Evolutionary conservation across 1,140 invertebrate genomes (phyloP), one percentile per base, ranked within the genome.

Genomic region (Neomicropteryx cornuta): DNA sequence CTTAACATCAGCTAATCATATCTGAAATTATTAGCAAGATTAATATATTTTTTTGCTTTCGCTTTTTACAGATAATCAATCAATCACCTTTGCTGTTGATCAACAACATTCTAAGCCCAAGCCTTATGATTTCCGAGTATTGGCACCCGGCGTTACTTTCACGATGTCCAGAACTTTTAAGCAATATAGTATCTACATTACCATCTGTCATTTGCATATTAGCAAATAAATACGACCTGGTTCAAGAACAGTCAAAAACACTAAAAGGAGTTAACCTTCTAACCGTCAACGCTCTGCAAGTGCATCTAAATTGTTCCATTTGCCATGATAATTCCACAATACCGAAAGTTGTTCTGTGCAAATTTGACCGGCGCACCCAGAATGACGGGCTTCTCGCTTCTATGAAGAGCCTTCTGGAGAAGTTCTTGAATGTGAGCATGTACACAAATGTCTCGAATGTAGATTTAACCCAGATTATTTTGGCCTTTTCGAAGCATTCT

Each of bases 361-460:
- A n/a, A n/a, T n/a, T n/a, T n/a, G n/a, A n/a, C n/a, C n/a, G n/a
- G n/a, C n/a, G n/a, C n/a, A n/a, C n/a, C n/a, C n/a, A n/a, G n/a
- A n/a, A n/a, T n/a, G n/a, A n/a, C n/a, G n/a, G n/a, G n/a, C n/a
- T n/a, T n/a, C n/a, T n/a, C n/a, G n/a, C n/a, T n/a, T n/a, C n/a
- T n/a, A n/a, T n/a, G n/a, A n/a, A n/a, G n/a, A n/a, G n/a, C n/a
- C n/a, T n/a, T n/a, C 55, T 67, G 49, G 48, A 45, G 10, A 63
- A 61, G 39, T 66, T 66, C 48, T 45, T 65, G 24, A 59, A 63
- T 49, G 39, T 39, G 30, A 58, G 56, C 23, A 42, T 56, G 5
- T 62, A 62, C 45, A 30, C 18, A 19, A 22, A 35, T 14, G 36
- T 18, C n/a, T n/a, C 45, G 51, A 34, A 33, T 57, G 33, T 43